A percentile compares a stretch with the other conserved stretches of the same genome.
phyloP scores from a whole-genome alignment of 2,113 vertebrate species.

The Anhinga rufa region DNA sequence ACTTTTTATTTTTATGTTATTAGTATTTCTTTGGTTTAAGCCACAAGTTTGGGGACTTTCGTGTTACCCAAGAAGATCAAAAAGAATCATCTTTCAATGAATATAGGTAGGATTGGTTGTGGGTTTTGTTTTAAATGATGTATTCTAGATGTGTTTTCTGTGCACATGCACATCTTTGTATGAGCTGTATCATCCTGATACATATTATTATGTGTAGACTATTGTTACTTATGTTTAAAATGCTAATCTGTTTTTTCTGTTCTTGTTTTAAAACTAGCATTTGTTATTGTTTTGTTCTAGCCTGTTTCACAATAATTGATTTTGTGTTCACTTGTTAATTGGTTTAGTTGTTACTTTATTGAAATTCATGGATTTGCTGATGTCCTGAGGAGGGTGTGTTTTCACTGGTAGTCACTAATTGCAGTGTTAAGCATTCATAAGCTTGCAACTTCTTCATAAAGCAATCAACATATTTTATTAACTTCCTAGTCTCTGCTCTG shows the following conservation, averaged over 20 bases:
- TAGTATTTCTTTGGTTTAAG: neutral
- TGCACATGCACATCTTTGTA: neutral
- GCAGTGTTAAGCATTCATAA: constrained; percentile 37
- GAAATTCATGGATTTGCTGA: constrained; percentile 52
- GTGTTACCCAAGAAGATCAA: neutral
- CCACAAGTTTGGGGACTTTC: neutral
- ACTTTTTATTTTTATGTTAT: neutral
- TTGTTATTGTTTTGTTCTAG: constrained; percentile 36
- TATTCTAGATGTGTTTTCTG: neutral
- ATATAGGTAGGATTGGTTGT: neutral
- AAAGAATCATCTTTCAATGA: neutral
- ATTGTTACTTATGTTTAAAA: neutral
- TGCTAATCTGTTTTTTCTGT: neutral
- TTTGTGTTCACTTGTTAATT: constrained; percentile 53
- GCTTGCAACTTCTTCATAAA: constrained; percentile 38
- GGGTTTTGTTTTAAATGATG: neutral
- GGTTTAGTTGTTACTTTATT: constrained; percentile 37
- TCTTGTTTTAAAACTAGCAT: neutral
- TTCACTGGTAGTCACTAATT: constrained; percentile 32
- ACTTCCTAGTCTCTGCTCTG: neutral
- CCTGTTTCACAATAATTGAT: constrained; percentile 36
- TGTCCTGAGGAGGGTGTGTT: constrained; percentile 37
- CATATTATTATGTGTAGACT: neutral
- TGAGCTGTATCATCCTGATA: neutral
- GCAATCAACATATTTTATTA: constrained; percentile 52